Percentiles rank a stretch among this genome's conserved stretches.
phyloP scores from a whole-genome alignment of 2,888 invertebrate genomes.

The Lithosia quadra region DNA sequence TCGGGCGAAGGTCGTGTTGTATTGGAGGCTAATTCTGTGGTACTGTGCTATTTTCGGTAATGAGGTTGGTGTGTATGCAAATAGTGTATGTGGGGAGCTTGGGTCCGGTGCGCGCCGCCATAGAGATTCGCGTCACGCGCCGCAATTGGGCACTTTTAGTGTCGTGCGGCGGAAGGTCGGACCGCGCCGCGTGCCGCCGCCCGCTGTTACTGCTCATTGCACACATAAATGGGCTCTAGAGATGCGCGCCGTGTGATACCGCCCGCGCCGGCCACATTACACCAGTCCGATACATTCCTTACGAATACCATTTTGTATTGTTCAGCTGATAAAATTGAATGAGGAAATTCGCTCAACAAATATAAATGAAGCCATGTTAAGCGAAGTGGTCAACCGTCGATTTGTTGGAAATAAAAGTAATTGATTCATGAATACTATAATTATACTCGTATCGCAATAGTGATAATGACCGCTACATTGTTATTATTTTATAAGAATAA shows the following conservation, averaged over 20 bases:
- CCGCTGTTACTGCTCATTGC: conserved; percentile 22
- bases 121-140: conserved; percentile 16
- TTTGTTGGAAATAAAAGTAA: neutral
- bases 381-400: neutral
- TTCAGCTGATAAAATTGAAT: neutral
- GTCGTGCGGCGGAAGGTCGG: conserved; percentile 14
- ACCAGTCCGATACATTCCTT: too few relatives aligned
- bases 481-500: neutral
- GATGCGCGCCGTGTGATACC: conserved; percentile 7
- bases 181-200: neutral
- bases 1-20: conserved; percentile 18
- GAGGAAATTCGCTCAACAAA: neutral
- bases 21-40: conserved; percentile 37
- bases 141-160: conserved; percentile 17
- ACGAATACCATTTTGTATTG: neutral
- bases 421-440: neutral
- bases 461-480: neutral
- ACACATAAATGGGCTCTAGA: conserved; percentile 18
- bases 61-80: conserved; percentile 42
- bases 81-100: conserved; percentile 26
- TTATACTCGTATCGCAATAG: neutral
- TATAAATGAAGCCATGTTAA: neutral
- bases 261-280: neutral
- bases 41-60: conserved; percentile 37
- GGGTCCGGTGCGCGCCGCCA: neutral